Evolutionary conservation across 2,888 invertebrate species (phyloP).

Genomic region (Cryptocephalus moraei): DNA sequence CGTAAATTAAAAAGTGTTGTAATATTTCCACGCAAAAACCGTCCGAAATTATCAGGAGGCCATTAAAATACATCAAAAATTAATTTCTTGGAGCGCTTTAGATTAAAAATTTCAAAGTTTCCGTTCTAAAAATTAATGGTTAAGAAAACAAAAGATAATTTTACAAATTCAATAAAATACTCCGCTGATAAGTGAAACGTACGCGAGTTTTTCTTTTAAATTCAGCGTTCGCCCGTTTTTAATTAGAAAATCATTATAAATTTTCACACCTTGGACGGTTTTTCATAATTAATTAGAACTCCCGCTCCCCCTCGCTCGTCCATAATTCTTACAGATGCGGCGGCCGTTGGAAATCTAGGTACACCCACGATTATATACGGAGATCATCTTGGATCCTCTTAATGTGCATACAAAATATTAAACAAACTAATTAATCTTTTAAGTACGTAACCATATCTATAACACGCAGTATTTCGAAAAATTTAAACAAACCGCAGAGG

Average conservation of each 20-base stretch:
- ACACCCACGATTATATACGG: no score
- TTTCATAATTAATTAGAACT: slow-evolving; percentile 8
- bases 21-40: slow-evolving; percentile 18
- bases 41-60: slow-evolving; percentile 23
- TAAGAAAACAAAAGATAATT: slow-evolving; percentile 39
- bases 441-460: no score
- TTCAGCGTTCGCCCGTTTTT: slow-evolving; percentile 22
- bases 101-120: slow-evolving; percentile 38
- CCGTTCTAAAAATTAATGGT: slow-evolving; percentile 36
- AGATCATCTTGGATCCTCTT: no score
- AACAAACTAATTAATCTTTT: no score
- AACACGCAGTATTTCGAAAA: no score
- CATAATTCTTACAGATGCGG: no score
- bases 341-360: no score
- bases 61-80: slow-evolving; percentile 33
- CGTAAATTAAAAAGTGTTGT: slow-evolving; percentile 17
- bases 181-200: slow-evolving; percentile 18
- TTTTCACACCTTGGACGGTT: slow-evolving; percentile 28
- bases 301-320: no score
- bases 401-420: no score
- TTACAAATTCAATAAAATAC: slow-evolving; percentile 35
- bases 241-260: slow-evolving; percentile 31
- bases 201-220: slow-evolving; percentile 16
- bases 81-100: slow-evolving; percentile 31
- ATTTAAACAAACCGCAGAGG: no score